A percentile compares a stretch with the other conserved stretches of the same genome.
Conservation (phyloP, 2,888 invertebrate genomes). For the Gortyna flavago region DNA sequence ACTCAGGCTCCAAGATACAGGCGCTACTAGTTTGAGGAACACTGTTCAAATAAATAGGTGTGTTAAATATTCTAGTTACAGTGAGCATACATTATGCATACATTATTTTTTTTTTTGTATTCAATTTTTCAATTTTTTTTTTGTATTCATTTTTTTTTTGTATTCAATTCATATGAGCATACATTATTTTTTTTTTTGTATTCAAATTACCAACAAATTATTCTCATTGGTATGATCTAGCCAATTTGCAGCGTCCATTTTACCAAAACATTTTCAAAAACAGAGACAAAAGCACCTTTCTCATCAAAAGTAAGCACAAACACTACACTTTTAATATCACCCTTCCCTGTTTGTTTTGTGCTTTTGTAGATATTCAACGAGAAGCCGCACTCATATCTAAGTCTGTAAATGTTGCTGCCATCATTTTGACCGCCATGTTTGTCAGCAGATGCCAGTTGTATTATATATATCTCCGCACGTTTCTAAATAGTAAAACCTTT, state of each 20-base stretch:
- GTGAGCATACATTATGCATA: too few relatives aligned
- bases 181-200: too few relatives aligned
- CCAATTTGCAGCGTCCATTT: neutral
- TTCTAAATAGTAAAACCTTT: slow-evolving; percentile 7
- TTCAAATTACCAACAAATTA: too few relatives aligned
- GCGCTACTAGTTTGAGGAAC: neutral
- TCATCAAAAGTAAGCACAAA: slow-evolving; percentile 19
- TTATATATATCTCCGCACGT: slow-evolving; percentile 19
- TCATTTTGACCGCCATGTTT: slow-evolving; percentile 27
- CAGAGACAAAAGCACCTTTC: neutral
- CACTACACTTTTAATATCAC: slow-evolving; percentile 30
- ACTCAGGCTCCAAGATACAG: too few relatives aligned
- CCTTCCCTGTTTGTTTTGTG: slow-evolving; percentile 22
- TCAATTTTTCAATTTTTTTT: too few relatives aligned
- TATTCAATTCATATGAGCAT: too few relatives aligned
- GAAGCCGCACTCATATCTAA: slow-evolving; percentile 20
- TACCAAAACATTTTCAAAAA: neutral
- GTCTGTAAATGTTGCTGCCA: slow-evolving; percentile 29
- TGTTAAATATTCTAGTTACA: too few relatives aligned
- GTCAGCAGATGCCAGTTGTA: slow-evolving; percentile 24
- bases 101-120: too few relatives aligned
- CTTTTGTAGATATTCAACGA: slow-evolving; percentile 5
- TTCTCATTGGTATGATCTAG: neutral
- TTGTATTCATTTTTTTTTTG: too few relatives aligned
- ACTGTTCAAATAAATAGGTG: too few relatives aligned